A percentile compares a stretch with the other conserved stretches of the same genome.
Conservation (phyloP, 2,888 invertebrate species). For the Selenia dentaria region DNA sequence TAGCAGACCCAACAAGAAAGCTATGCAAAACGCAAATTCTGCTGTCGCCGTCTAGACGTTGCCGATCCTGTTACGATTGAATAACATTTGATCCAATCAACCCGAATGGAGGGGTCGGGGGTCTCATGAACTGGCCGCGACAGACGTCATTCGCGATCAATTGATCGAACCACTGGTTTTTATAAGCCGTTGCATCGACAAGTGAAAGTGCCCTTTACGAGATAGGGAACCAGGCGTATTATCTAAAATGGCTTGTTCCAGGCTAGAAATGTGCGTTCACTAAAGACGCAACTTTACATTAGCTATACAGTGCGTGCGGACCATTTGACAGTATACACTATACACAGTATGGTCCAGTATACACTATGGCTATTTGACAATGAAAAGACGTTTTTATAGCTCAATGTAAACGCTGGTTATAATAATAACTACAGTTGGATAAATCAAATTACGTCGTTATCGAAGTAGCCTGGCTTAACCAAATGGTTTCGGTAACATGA, state of each 20-base stretch:
- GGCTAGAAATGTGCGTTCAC: neutral
- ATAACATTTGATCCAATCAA: slow-evolving; percentile 83
- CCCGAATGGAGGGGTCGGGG: slow-evolving; percentile 71
- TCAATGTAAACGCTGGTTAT: slow-evolving; percentile 6
- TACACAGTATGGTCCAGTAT: too few relatives aligned
- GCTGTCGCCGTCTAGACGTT: slow-evolving; percentile 79
- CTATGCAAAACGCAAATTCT: slow-evolving; percentile 79
- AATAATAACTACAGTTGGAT: slow-evolving; percentile 26
- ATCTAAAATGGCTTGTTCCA: slow-evolving; percentile 5
- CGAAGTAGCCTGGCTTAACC: slow-evolving; percentile 31
- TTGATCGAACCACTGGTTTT: slow-evolving; percentile 55
- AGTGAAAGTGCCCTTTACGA: slow-evolving; percentile 43
- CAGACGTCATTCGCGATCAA: slow-evolving; percentile 56
- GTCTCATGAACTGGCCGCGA: slow-evolving; percentile 63
- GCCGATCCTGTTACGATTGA: slow-evolving; percentile 72
- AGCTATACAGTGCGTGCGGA: too few relatives aligned
- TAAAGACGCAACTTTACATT: too few relatives aligned
- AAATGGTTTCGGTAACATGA: slow-evolving; percentile 33
- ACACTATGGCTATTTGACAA: neutral
- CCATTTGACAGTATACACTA: too few relatives aligned
- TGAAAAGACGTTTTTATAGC: slow-evolving; percentile 1
- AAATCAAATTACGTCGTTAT: slow-evolving; percentile 34
- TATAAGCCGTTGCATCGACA: slow-evolving; percentile 39
- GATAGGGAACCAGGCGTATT: slow-evolving; percentile 22
- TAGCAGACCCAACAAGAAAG: slow-evolving; percentile 76